Base-by-base conservation (phyloP, 2,888 invertebrate species). In the Iphiclides podalirius region DNA sequence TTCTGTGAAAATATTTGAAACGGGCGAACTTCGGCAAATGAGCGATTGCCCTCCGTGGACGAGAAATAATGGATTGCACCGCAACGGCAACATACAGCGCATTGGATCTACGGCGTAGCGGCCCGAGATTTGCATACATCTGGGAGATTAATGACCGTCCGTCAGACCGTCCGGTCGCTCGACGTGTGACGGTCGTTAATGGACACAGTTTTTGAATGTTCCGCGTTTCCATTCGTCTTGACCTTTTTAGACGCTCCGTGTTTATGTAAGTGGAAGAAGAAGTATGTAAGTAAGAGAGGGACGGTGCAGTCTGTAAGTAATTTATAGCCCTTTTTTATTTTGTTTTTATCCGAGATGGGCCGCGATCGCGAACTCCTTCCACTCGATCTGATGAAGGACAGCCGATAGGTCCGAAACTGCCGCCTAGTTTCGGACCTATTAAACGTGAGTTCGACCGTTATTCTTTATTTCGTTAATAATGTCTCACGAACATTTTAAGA, bases 81-180 rank as follows among this genome's bases (percentile, higher is more conserved):
- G 50, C 6, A 26, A 28, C 38, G 14, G 52, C 53, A 39, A 31
- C 46, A 45, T 55, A 54, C 41, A 52, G 51, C 54, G 50, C 59
- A 60, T 67, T 75, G 74, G 79, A 78, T 79, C n/a, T n/a, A n/a
- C n/a, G n/a, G 78, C 78, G 77, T 79, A 78, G 79, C 79, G 76
- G 73, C 58, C 63, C 69, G 61, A 74, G 79, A 81, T 81, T 80
- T 82, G 73, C 81, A 79, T 78, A 69, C 70, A 78, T 70, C 64
- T 66, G 60, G 44, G 35, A 80, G 82, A 82, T 82, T 82, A 80
- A 82, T 80, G 81, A 70, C 59, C 69, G 73, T 68, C 70, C 66
- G 70, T 67, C 67, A 64, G 66, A 54, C 61, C 66, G 71, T 67
- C 68, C 64, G 60, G 55, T n/a, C n/a, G n/a, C n/a, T 66, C 60